Conservation (phyloP, 2,888 invertebrate species). For the Pristionchus mayeri region DNA sequence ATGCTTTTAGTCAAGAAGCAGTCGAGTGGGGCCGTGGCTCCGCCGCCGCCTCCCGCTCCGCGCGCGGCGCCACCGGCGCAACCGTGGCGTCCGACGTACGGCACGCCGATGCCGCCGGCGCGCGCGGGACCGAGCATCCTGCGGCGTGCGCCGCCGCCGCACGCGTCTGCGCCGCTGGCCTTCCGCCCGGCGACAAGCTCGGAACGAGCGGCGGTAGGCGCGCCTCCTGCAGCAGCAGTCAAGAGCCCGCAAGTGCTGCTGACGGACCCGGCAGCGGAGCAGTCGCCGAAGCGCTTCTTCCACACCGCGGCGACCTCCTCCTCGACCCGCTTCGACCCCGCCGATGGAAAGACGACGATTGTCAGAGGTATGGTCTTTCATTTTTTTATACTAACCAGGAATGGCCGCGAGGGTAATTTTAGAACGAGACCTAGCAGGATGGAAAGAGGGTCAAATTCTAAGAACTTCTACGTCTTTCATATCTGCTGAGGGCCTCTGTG, state of each 20-base stretch:
- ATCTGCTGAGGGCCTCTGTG: no score
- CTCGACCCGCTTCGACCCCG: not conserved
- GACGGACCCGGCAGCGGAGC: not conserved
- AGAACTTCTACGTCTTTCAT: no score
- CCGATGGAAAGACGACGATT: not conserved
- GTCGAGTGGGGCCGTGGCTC: not conserved
- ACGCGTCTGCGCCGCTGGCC: not conserved
- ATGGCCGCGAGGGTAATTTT: no score
- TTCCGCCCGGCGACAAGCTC: not conserved
- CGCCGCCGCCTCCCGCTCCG: not conserved
- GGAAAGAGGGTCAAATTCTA: no score
- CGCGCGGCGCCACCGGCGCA: not conserved
- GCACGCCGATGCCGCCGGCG: not conserved
- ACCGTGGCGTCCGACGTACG: not conserved
- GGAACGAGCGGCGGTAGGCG: not conserved
- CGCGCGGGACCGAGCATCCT: not conserved
- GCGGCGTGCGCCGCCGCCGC: not conserved
- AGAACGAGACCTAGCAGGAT: no score
- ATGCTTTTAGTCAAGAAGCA: not conserved
- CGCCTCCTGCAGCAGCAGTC: not conserved
- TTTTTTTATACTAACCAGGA: no score
- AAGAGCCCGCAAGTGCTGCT: not conserved
- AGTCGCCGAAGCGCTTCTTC: not conserved
- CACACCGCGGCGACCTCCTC: not conserved
- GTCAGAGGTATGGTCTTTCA: slow-evolving; percentile 19